These are phyloP conservation scores for Mallotus villosus DNA, from an alignment of 2,797 vertebrate species.

Conservation along the genomic window DNA sequence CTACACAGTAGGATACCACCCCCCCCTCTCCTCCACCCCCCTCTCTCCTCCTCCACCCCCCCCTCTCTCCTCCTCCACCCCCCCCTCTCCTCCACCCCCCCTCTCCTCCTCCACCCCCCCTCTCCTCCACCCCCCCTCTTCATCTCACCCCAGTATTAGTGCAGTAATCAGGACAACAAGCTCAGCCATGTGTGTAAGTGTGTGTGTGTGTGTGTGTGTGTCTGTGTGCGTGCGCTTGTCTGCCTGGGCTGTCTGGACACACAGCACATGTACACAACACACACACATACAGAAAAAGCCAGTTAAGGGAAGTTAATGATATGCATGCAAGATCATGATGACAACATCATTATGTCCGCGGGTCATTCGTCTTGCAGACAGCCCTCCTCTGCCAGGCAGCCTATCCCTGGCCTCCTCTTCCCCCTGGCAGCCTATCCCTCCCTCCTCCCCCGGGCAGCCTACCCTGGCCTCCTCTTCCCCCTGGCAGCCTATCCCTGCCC, in stretches of 20 bases:
- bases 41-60: neutral
- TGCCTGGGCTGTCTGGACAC: constrained; percentile 16
- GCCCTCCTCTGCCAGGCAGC: constrained; percentile 56
- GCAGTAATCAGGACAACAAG: constrained; percentile 50
- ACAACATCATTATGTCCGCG: constrained; percentile 71
- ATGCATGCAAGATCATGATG: constrained; percentile 68
- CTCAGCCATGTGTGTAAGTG: constrained; percentile 27
- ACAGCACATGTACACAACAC: neutral
- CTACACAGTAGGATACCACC: constrained; percentile 28
- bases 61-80: too few species aligned
- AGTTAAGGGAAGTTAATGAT: constrained; percentile 68
- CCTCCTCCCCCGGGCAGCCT: too few species aligned
- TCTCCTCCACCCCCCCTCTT: constrained; percentile 9
- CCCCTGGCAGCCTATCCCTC: too few species aligned
- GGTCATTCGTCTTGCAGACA: constrained; percentile 72
- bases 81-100: constrained; percentile 24
- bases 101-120: constrained; percentile 10
- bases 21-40: too few species aligned
- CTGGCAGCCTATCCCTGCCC: too few species aligned
- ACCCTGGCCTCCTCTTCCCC: neutral
- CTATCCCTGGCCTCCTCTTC: too few species aligned
- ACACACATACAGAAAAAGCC: constrained; percentile 14
- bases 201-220: too few species aligned
- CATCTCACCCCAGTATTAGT: constrained; percentile 37
- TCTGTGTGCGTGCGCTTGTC: too few species aligned